phyloP scores from a whole-genome alignment of 2,797 vertebrate genomes.

The Syndactyla subalaris region DNA sequence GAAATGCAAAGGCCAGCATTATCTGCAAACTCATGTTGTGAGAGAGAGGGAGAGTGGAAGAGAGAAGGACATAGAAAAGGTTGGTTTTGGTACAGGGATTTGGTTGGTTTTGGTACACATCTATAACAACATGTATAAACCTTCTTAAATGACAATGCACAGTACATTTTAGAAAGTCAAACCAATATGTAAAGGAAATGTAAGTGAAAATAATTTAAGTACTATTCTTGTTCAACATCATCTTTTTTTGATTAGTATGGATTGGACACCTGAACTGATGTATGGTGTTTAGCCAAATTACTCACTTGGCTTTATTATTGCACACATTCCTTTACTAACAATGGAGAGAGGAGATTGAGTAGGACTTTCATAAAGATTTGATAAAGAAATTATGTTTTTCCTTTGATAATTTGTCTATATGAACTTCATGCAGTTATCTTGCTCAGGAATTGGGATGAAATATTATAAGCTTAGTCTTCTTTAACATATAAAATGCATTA shows the following conservation, averaged over 20 bases:
- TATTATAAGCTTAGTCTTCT: neutral
- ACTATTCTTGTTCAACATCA: neutral
- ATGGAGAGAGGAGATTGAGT: neutral
- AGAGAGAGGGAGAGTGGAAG: neutral
- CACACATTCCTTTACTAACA: neutral
- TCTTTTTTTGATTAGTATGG: neutral
- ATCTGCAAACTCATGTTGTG: neutral
- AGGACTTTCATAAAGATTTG: neutral
- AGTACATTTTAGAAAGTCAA: neutral
- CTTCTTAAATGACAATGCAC: neutral
- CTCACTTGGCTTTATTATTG: neutral
- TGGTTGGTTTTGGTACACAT: neutral
- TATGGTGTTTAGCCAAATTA: neutral
- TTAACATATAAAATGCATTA: neutral
- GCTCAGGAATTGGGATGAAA: neutral
- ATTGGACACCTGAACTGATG: neutral
- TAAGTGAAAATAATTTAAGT: neutral
- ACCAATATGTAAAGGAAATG: neutral
- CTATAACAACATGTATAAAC: neutral
- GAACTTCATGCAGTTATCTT: neutral
- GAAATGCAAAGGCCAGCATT: neutral
- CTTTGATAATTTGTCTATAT: neutral
- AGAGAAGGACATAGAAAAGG: neutral
- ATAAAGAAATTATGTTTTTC: neutral
- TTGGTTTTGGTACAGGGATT: neutral